phyloP scores from a whole-genome alignment of 2,797 vertebrate genomes.

The Scleropages formosus region DNA sequence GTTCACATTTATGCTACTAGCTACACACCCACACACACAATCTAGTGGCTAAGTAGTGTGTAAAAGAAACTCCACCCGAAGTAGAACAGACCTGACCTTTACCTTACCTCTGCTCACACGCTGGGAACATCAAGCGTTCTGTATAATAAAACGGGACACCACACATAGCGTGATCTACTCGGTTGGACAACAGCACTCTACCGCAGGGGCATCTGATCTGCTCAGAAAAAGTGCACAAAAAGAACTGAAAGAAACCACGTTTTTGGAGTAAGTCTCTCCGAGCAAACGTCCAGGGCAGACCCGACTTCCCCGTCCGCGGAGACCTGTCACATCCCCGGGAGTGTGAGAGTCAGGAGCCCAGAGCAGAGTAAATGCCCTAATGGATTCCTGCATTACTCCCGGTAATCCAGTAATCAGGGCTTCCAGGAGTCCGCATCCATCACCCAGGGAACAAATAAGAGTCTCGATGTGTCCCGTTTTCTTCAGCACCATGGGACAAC shows the following conservation, averaged over 20 bases:
- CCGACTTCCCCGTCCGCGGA: conserved; percentile 16
- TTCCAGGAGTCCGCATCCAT: conserved; percentile 60
- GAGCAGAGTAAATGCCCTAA: conserved; percentile 60
- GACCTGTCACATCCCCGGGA: conserved; percentile 41
- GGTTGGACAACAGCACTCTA: neutral
- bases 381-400: conserved; percentile 63
- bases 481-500: conserved; percentile 52
- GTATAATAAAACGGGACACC: neutral
- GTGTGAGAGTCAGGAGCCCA: conserved; percentile 36
- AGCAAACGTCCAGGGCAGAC: conserved; percentile 3
- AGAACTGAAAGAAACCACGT: neutral
- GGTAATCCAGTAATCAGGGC: conserved; percentile 61
- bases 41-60: too few species aligned
- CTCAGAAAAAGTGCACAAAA: neutral
- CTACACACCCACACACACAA: too few species aligned
- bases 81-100: too few species aligned
- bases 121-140: too few species aligned
- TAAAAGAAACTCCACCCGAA: too few species aligned
- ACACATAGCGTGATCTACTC: neutral
- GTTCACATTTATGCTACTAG: too few species aligned
- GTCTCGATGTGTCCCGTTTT: conserved; percentile 56
- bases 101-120: too few species aligned
- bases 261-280: neutral
- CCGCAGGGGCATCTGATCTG: neutral
- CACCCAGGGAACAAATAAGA: conserved; percentile 64